These are phyloP conservation scores for Platygyra sinensis DNA, from an alignment of 64 coral and sea anemone genomes.

Conservation along the genomic window DNA sequence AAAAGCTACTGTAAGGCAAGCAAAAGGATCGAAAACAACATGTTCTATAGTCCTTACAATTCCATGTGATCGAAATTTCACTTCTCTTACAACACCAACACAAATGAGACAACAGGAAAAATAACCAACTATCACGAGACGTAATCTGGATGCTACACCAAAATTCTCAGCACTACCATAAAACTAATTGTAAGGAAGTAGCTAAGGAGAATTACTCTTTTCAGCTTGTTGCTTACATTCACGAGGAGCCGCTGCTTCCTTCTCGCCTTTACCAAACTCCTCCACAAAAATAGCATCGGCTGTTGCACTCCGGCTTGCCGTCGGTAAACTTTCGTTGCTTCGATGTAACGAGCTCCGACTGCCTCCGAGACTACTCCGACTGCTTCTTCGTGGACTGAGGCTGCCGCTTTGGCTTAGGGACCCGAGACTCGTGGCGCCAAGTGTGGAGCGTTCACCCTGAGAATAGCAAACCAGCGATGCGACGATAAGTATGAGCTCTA, in stretches of 20 bases:
- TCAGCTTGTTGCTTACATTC: not conserved
- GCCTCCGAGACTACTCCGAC: conserved; percentile 29
- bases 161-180: not conserved
- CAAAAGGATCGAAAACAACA: no score
- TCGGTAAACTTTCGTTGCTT: conserved; percentile 62
- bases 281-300: conserved; percentile 88
- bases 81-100: no score
- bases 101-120: no score
- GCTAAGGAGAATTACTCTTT: not conserved
- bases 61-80: no score
- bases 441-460: conserved; percentile 83
- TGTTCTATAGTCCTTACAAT: no score
- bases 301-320: conserved; percentile 70
- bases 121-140: no score
- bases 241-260: conserved; percentile 30
- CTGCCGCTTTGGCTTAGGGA: conserved; percentile 36
- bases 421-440: conserved; percentile 47
- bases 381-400: conserved; percentile 22
- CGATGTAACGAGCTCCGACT: conserved; percentile 63
- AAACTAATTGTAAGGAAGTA: not conserved
- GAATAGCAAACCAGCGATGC: not conserved
- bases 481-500: not conserved
- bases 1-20: no score
- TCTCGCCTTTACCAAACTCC: conserved; percentile 71
- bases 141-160: no score